phyloP scores from a whole-genome alignment of 2,113 vertebrate genomes.

The Nyctereutes procyonoides region DNA sequence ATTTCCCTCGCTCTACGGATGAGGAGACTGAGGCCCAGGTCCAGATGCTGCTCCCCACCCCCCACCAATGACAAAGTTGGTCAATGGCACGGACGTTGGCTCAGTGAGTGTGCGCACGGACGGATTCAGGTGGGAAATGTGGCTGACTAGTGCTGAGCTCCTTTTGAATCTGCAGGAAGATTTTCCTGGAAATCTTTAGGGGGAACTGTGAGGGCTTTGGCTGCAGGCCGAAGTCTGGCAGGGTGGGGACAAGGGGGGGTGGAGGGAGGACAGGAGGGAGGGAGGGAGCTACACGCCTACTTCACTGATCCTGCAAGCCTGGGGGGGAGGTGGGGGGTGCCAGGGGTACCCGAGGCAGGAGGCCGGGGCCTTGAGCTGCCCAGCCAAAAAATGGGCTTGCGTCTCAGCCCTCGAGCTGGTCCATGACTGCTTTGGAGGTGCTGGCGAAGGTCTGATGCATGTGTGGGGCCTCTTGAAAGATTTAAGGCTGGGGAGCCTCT shows the following conservation, averaged over 20 bases:
- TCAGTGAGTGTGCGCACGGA: background rate
- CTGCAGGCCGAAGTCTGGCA: background rate
- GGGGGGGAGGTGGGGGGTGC: no score
- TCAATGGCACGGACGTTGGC: background rate
- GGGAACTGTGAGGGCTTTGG: background rate
- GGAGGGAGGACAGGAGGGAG: background rate
- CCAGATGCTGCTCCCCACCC: background rate
- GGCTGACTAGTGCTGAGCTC: background rate
- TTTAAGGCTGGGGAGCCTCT: fast-evolving
- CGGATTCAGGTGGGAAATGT: background rate
- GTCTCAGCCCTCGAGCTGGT: fast-evolving
- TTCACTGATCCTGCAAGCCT: background rate
- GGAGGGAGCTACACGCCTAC: background rate
- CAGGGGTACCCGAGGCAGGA: background rate
- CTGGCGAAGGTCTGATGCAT: background rate
- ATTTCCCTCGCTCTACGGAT: background rate
- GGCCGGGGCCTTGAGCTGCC: background rate
- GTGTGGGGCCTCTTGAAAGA: no score
- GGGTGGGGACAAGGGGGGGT: background rate
- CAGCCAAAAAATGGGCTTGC: background rate
- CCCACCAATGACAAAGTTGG: background rate
- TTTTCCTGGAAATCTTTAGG: slow-evolving; percentile 52
- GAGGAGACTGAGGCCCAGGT: background rate
- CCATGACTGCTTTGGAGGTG: fast-evolving
- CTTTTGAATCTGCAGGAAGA: background rate